Conservation (phyloP, 2,113 vertebrate species). For the Atherinomorus stipes region DNA sequence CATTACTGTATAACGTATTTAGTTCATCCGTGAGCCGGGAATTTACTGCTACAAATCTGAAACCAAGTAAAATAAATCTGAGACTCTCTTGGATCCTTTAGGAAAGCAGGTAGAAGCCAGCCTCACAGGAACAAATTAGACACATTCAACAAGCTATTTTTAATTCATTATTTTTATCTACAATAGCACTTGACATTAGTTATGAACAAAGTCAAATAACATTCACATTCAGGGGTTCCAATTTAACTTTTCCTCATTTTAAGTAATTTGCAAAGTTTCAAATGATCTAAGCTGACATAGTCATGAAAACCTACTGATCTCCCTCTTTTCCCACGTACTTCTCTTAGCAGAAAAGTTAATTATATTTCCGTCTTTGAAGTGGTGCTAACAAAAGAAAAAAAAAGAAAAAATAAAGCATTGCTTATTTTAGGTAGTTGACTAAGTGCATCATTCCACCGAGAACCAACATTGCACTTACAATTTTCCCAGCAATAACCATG, state of each 20-base stretch:
- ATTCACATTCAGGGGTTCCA: conserved; percentile 6
- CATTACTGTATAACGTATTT: conserved; percentile 26
- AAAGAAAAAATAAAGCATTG: not conserved
- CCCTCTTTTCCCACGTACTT: not conserved
- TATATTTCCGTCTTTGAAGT: not conserved
- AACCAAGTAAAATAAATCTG: conserved; percentile 50
- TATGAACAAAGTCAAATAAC: not conserved
- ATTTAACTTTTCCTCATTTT: not conserved
- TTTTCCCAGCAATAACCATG: not conserved
- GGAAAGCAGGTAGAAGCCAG: conserved; percentile 31
- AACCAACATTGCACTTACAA: not conserved
- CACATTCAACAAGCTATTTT: conserved; percentile 24
- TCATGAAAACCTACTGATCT: not conserved
- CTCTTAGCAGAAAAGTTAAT: not conserved
- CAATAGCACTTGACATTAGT: not conserved
- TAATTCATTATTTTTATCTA: conserved; percentile 6
- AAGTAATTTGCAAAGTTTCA: not conserved
- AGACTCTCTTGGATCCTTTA: conserved; percentile 48
- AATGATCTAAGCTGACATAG: not conserved
- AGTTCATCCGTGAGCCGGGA: conserved; percentile 45
- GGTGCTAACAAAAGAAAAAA: no score
- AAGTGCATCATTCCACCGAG: not conserved
- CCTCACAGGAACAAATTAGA: conserved; percentile 18
- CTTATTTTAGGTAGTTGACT: not conserved
- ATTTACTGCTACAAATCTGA: conserved; percentile 62